Percentiles rank a stretch among this genome's conserved stretches.
Conservation (phyloP, 2,888 invertebrate species). For the Nomada ruficornis region DNA sequence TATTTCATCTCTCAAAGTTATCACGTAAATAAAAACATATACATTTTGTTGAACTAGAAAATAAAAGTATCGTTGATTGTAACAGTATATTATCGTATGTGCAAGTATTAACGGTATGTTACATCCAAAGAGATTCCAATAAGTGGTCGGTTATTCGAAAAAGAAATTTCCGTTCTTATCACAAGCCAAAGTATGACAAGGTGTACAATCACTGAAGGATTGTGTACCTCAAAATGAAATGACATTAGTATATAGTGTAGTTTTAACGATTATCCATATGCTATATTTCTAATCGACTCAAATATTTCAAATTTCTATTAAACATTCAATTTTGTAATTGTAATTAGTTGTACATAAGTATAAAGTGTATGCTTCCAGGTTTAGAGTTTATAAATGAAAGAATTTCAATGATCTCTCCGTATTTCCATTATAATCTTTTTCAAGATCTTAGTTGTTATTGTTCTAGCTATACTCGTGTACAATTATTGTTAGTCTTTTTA, state of each 20-base stretch:
- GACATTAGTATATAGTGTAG: slow-evolving; percentile 13
- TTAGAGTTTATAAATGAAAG: slow-evolving; percentile 44
- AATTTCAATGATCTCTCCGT: slow-evolving; percentile 46
- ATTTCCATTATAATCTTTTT: slow-evolving; percentile 29
- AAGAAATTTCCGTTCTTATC: slow-evolving; percentile 33
- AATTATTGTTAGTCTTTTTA: slow-evolving; percentile 32
- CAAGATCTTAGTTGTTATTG: slow-evolving; percentile 12
- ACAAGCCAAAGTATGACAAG: slow-evolving; percentile 26
- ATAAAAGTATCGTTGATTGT: slow-evolving; percentile 15
- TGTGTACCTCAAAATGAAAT: slow-evolving; percentile 21
- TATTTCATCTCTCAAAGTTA: slow-evolving; percentile 5
- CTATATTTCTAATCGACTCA: slow-evolving; percentile 18
- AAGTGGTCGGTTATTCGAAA: background rate
- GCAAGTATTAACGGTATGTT: slow-evolving; percentile 21
- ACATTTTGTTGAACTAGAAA: slow-evolving; percentile 24
- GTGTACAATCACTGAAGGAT: slow-evolving; percentile 12
- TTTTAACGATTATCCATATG: slow-evolving; percentile 8
- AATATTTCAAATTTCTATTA: slow-evolving; percentile 8
- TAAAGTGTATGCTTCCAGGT: slow-evolving; percentile 42
- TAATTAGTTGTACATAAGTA: slow-evolving; percentile 49
- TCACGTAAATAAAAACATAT: background rate
- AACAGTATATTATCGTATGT: slow-evolving; percentile 8
- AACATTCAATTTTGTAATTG: slow-evolving; percentile 12
- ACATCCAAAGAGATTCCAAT: slow-evolving; percentile 33
- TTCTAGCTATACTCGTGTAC: slow-evolving; percentile 13